Evolutionary conservation across 2,797 vertebrate species (phyloP), one percentile per base, ranked within the genome.

Genomic region (Pseudochirops cupreus): DNA sequence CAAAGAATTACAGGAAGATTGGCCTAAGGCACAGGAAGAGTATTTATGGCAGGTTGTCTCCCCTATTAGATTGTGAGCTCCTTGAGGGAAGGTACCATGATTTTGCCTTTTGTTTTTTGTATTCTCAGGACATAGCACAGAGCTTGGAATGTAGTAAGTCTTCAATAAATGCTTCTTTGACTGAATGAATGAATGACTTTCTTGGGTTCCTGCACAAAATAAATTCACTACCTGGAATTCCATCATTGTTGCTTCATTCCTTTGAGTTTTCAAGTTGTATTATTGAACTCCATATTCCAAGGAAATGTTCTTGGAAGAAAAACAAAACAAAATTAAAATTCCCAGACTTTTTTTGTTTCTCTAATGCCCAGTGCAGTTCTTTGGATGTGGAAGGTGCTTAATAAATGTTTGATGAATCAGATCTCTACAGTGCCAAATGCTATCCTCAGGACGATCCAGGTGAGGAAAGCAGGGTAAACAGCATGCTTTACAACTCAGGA

Each of bases 401-500:
- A 50, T 28, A 95, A 94, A 82, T 91, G 16, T 93, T 92, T 95
- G n/a, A 6, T n/a, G 16, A 39, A 74, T 74, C 11, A 13, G n/a
- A 67, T 67, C 16, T 59, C 58, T 67, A 67, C 14, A 74, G 67
- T 74, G 21, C 1, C 39, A 74, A 74, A 39, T 39, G 16, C n/a
- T 74, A 39, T 74, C n/a, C 67, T 39, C 33, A 21, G 33, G n/a
- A 67, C 5, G 18, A n/a, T n/a, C 33, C 62, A 62, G 59, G 59
- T 62, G 31, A 62, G 59, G 9, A 31, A 62, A 26, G 59, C 11
- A 62, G 59, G 29, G 29, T 28, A 59, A 62, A 62, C 59, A 62
- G 10, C 29, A 31, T 3, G 13, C 29, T 33, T 62, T 62, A 10
- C 29, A 62, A 1, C 29, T 62, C 3, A 62, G 4, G 29, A 62